These are phyloP conservation scores for Bombus haemorrhoidalis DNA, from an alignment of 1,140 invertebrate species.

Conservation along the genomic window DNA sequence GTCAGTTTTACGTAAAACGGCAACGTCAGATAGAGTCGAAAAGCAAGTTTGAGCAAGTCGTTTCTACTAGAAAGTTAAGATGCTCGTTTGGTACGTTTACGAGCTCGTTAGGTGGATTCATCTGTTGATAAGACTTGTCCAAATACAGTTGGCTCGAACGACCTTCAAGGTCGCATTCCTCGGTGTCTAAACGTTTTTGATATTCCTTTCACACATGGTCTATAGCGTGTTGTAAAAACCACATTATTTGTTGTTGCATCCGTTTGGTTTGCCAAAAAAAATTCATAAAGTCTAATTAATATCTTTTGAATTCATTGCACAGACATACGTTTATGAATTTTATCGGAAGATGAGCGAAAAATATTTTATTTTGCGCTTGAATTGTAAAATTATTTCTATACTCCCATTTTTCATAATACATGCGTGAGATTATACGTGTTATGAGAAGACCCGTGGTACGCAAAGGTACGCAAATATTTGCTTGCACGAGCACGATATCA, in stretches of 20 bases:
- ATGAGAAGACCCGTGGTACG: neutral
- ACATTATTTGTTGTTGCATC: neutral
- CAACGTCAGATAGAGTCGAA: neutral
- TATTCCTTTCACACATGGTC: neutral
- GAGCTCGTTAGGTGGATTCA: conserved; percentile 34
- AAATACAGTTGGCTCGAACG: conserved; percentile 47
- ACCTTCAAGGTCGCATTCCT: conserved; percentile 45
- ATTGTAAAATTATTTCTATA: neutral
- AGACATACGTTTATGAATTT: neutral
- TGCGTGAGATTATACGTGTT: neutral
- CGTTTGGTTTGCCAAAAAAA: neutral
- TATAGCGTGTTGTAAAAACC: neutral
- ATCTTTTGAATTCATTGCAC: neutral
- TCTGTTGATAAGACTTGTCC: conserved; percentile 20
- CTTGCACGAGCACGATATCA: conserved; percentile 35
- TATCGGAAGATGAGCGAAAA: neutral
- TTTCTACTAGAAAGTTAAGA: neutral
- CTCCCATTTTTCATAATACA: neutral
- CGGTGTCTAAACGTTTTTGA: neutral
- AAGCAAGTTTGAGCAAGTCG: neutral
- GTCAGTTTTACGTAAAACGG: neutral
- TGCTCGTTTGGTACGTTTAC: neutral
- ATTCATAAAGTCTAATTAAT: neutral
- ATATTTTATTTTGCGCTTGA: neutral
- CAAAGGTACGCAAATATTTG: conserved; percentile 47